phyloP scores from a whole-genome alignment of 2,113 vertebrate genomes.

The Ceyx margarethae region DNA sequence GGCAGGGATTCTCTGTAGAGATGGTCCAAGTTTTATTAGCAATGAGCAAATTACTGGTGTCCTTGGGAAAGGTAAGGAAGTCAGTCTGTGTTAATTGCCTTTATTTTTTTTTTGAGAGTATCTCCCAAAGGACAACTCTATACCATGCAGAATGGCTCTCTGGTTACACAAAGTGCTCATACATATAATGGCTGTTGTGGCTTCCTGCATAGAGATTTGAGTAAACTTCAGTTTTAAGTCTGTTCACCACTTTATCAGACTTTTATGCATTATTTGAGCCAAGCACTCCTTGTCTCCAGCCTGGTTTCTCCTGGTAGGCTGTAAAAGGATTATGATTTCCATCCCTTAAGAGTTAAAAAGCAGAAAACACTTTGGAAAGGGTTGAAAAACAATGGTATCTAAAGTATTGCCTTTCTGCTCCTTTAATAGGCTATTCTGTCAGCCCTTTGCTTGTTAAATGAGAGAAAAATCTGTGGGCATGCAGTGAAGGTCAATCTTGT shows the following conservation, averaged over 20 bases:
- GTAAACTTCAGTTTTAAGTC: background rate
- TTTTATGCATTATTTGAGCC: background rate
- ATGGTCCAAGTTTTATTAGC: background rate
- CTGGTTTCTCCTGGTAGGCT: background rate
- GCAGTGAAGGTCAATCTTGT: conserved; percentile 56
- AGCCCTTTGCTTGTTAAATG: conserved; percentile 38
- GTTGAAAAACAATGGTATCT: background rate
- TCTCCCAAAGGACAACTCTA: background rate
- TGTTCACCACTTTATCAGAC: background rate
- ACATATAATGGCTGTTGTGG: background rate
- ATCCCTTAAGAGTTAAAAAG: background rate
- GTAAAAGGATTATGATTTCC: background rate
- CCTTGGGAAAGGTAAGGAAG: conserved; percentile 37
- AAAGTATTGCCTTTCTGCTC: background rate
- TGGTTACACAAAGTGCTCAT: background rate
- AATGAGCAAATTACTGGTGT: background rate
- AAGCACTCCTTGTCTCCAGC: background rate
- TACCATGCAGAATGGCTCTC: background rate
- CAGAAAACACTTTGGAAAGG: background rate
- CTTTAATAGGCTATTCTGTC: conserved; percentile 30
- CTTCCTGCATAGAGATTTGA: background rate
- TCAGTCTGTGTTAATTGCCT: background rate
- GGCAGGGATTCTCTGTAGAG: background rate
- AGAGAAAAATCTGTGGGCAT: conserved; percentile 55
- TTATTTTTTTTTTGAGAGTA: background rate